A percentile compares a stretch with the other conserved stretches of the same genome.
These are phyloP conservation scores for Crypturellus undulatus DNA, from an alignment of 2,113 vertebrate species.

Conservation along the genomic window DNA sequence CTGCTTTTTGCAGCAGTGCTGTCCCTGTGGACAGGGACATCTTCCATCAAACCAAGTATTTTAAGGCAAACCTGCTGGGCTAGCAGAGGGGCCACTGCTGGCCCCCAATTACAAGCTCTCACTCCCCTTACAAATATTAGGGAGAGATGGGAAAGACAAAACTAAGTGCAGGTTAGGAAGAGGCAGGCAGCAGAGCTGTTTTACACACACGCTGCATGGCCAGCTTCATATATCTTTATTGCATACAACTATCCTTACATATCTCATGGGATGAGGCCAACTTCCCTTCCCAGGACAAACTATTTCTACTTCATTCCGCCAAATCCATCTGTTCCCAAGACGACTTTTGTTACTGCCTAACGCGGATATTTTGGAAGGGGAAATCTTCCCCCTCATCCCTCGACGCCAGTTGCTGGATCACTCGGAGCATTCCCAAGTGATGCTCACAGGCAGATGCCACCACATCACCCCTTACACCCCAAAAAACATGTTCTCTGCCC, in stretches of 20 bases:
- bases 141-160: not conserved
- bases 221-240: slow-evolving; percentile 40
- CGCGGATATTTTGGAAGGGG: slow-evolving; percentile 31
- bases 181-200: slow-evolving; percentile 40
- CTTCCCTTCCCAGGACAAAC: slow-evolving; percentile 67
- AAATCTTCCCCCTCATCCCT: not conserved
- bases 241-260: slow-evolving; percentile 47
- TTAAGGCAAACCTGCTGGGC: not conserved
- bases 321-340: slow-evolving; percentile 69
- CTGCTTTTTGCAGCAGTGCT: too few species aligned
- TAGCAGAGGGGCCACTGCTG: not conserved
- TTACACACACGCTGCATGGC: not conserved
- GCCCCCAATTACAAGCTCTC: not conserved
- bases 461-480: accelerated
- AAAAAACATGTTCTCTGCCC: not conserved
- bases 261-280: slow-evolving; percentile 65
- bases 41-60: not conserved
- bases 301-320: slow-evolving; percentile 60
- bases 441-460: not conserved
- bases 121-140: not conserved
- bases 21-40: not conserved
- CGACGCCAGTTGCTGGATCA: not conserved
- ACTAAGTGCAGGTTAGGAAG: not conserved
- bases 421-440: not conserved
- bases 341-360: slow-evolving; percentile 59